Base-by-base conservation (phyloP, 2,113 vertebrate genomes). In the Syngnathus typhle region DNA sequence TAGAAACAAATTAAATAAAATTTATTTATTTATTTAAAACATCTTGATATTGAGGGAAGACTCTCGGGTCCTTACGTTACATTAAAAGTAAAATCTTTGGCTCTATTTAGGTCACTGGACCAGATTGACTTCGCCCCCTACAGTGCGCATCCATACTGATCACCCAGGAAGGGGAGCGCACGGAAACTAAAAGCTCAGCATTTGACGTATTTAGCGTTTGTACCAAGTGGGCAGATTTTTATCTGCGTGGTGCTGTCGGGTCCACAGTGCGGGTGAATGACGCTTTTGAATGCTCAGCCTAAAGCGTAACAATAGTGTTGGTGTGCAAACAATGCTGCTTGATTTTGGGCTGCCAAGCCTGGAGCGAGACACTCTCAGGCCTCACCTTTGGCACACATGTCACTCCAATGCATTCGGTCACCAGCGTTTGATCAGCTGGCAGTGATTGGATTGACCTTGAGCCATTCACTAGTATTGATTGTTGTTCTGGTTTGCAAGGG, bases 141-240 rank as follows among this genome's bases (percentile, higher is more conserved):
- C 70, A 36, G 55, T 19, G 56, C 11, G 74, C 72, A 72, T 72
- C 64, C 71, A 76, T 67, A 73, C 77, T 49, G 44, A 65, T 83
- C 62, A 74, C 79, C 77, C 71, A 55, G 65, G 74, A 84, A 32
- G 77, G 80, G 82, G 72, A 67, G 69, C 47, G 73, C 65, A 51
- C 73, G 71, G 79, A 90, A 92, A 87, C 84, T 67, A 65, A 82
- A 82, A 80, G 88, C 85, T 94, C 91, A 92, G 90, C 89, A 36
- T 87, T 91, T 93, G 87, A 88, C 89, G 84, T 88, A 84, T 88
- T 87, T 83, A 86, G 76, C 77, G 75, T 89, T 89, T 90, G 88
- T 81, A 90, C 89, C 82, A 88, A 88, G 87, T 88, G 84, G 78
- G 88, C 90, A 93, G 92, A 93, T 93, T 93, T 93, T 92, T 93